Base-by-base conservation (phyloP, 1,140 invertebrate species). In the Hydropsyche tenuis region DNA sequence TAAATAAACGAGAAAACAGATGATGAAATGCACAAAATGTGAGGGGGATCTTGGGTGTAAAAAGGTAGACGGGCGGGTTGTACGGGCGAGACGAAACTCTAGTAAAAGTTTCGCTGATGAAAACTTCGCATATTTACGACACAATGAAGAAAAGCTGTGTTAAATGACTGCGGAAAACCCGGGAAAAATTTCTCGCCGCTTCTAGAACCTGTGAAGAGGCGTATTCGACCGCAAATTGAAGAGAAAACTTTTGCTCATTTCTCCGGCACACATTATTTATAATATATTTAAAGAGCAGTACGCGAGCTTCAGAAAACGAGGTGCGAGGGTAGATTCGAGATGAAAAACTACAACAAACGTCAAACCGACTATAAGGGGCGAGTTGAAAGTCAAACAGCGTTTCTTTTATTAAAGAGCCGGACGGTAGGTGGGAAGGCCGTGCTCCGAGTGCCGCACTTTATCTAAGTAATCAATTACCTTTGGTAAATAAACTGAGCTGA, bases 401-500 rank as follows among this genome's bases (percentile, higher is more conserved):
- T 73, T 56, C 46, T 69, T 69, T 73, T 60, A 48, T 56, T 45
- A 51, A 37, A 51, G 70, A 37, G 66, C 18, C 46, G 45, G 23
- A 23, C 12, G 23, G 56, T 14, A 60, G 23, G 56, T 9, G 48
- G n/a, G 30, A 37, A 37, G 30, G 18, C 20, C 23, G 22, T 14
- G 11, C 56, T 23, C 56, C 16, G 37, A 46, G 42, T 37, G 18
- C 42, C 27, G 65, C 53, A 69, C 72, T 73, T 51, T 74, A 74
- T 74, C 73, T 46, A 27, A 37, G 73, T 74, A 74, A 74, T 74
- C 73, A 74, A 74, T 74, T 74, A 74, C 68, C 42, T 74, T 74
- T 56, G 43, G 73, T 64, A 74, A 69, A 74, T 74, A 74, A 69
- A 70, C 66, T 45, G 66, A 62, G 45, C 64, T 30, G 51, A 46